Conservation (phyloP, 2,113 vertebrate genomes). For the Tinamus guttatus region DNA sequence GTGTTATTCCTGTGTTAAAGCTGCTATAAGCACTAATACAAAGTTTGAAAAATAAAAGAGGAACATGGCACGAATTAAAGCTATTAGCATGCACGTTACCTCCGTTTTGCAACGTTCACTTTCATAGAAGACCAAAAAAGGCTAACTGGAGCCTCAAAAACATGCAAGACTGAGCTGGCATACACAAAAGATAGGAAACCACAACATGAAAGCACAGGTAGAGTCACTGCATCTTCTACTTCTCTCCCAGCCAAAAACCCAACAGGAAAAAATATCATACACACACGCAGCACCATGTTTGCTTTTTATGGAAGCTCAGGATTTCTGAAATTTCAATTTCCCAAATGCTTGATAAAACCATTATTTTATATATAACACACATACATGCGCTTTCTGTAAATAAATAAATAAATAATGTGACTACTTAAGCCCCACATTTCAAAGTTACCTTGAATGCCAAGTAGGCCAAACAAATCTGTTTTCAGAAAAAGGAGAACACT, state of each 20-base stretch:
- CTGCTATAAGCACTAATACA: not conserved
- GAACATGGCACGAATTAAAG: not conserved
- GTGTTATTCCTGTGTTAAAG: not conserved
- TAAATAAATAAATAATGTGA: no score
- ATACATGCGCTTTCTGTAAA: no score
- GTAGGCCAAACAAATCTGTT: not conserved
- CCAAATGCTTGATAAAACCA: not conserved
- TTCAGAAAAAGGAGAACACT: not conserved
- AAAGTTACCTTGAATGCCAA: not conserved
- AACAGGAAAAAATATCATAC: fast-evolving
- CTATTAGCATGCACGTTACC: not conserved
- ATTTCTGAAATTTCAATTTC: not conserved
- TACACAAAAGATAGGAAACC: not conserved
- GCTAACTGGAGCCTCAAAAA: not conserved
- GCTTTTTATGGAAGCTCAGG: not conserved
- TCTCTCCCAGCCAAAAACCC: not conserved
- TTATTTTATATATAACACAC: no score
- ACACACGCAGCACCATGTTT: not conserved
- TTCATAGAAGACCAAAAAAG: not conserved
- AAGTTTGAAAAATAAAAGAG: not conserved
- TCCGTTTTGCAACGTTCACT: not conserved
- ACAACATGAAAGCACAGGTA: not conserved
- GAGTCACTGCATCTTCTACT: not conserved
- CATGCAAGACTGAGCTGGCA: not conserved
- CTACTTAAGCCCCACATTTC: not conserved